phyloP scores from a whole-genome alignment of 1,140 invertebrate genomes.

The Drosophila punjabiensis region DNA sequence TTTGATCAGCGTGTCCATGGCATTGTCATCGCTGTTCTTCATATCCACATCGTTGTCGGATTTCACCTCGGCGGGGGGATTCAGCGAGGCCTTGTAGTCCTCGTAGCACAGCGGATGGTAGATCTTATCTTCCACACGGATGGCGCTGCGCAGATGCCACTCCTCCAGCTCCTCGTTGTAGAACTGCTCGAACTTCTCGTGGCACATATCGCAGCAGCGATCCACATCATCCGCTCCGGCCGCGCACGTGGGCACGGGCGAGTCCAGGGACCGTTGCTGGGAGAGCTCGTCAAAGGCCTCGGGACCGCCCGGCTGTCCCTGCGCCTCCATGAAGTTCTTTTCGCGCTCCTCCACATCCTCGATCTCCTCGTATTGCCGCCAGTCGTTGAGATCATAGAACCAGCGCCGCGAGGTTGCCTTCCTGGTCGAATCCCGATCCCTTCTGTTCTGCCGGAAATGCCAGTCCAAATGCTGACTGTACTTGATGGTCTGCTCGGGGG shows the following conservation, averaged over 20 bases:
- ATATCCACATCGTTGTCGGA: conserved; percentile 58
- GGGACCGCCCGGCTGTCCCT: conserved; percentile 87
- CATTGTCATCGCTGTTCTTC: conserved; percentile 76
- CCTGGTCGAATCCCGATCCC: conserved; percentile 93
- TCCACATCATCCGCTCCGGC: conserved; percentile 87
- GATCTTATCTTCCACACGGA: conserved; percentile 91
- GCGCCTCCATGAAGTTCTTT: conserved; percentile 95
- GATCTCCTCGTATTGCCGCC: conserved; percentile 97
- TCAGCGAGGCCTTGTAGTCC: conserved; percentile 89
- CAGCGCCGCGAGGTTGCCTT: conserved; percentile 94
- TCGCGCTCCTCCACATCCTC: conserved; percentile 96
- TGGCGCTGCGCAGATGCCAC: conserved; percentile 95
- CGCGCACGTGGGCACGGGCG: conserved; percentile 75
- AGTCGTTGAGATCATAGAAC: conserved; percentile 96
- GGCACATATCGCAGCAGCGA: conserved; percentile 93
- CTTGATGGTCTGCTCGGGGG: conserved; percentile 93
- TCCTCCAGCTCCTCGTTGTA: conserved; percentile 98
- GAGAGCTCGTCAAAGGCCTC: conserved; percentile 85
- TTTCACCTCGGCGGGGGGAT: conserved; percentile 50
- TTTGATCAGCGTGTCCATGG: conserved; percentile 78
- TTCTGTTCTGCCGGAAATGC: conserved; percentile 97
- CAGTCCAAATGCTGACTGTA: conserved; percentile 98
- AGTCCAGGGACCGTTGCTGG: conserved; percentile 74
- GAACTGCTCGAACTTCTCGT: conserved; percentile 96
- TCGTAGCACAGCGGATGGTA: conserved; percentile 97